Base-by-base conservation (phyloP, 1,140 invertebrate species). In the Eurytemora carolleeae region DNA sequence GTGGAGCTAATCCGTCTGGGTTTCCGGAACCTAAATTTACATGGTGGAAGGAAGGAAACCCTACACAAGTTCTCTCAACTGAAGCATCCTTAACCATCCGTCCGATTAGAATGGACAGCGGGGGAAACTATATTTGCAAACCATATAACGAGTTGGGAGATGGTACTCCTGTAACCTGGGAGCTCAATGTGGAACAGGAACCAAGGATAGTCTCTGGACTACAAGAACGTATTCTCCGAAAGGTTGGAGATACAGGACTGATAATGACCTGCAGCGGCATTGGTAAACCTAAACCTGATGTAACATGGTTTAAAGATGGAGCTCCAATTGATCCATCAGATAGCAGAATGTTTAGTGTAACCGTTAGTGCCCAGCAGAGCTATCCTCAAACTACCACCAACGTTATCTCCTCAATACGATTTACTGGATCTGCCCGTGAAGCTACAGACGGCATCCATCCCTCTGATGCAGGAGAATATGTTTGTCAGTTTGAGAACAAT, bases 61-160 rank as follows among this genome's bases (percentile, higher is more conserved):
- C 77, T 3, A 79, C 82, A 3, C 73, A 85, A 1, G 80, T 80
- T 1, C 79, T 81, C n/a, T 84, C n/a, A 12, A 44, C 7, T 7
- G 31, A 86, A 0, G 78, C 81, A 0, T 84, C 83, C 64, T 89
- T 89, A 68, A 85, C 85, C 24, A 91, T 94, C 66, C 78, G 82
- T 0, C 82, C 82, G 19, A 86, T 86, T 0, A 82, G 60, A 15
- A 61, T 64, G 16, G 57, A 58, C 21, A 63, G 65, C 59, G 89
- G 92, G 71, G 90, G 88, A 1, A 81, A 80, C 18, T 93, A 93
- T 70, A 83, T 83, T 67, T 94, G 90, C 68, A 84, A 89, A 69
- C 87, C 87, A 0, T 82, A 80, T n/a, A 94, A 93, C 68, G 85
- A 87, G 70, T 76, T 92, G 62, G 90, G 90, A 2, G 81, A 82